phyloP scores from a whole-genome alignment of 2,113 vertebrate species.

The Nipponia nippon region DNA sequence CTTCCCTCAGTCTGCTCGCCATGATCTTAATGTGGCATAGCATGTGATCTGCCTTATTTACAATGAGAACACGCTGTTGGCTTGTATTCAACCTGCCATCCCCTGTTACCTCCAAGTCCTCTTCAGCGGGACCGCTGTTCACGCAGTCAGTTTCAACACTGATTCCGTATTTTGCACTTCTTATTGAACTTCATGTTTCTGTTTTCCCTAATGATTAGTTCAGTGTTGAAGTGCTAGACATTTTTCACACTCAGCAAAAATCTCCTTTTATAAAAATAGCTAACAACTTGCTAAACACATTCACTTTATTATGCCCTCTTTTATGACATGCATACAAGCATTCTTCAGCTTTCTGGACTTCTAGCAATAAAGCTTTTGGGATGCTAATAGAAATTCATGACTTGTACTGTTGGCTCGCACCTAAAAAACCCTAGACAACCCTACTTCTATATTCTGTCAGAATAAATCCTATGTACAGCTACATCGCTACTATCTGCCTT shows the following conservation, averaged over 20 bases:
- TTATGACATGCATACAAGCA: neutral
- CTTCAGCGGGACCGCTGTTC: neutral
- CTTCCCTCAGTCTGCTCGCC: accelerated
- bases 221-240: neutral
- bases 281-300: neutral
- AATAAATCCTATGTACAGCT: neutral
- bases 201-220: neutral
- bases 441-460: neutral
- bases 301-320: neutral
- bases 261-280: neutral
- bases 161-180: neutral
- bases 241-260: neutral
- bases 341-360: neutral
- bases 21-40: neutral
- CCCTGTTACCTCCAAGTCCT: neutral
- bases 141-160: neutral
- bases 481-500: neutral
- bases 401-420: neutral
- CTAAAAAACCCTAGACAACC: neutral
- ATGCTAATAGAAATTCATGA: neutral
- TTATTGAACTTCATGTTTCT: neutral
- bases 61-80: neutral
- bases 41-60: neutral
- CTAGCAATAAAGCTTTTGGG: neutral
- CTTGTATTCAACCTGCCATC: neutral